Evolutionary conservation across 30 jellyfish, hydroid and myxozoan genomes (phyloP).

Genomic region (Hydra vulgaris): DNA sequence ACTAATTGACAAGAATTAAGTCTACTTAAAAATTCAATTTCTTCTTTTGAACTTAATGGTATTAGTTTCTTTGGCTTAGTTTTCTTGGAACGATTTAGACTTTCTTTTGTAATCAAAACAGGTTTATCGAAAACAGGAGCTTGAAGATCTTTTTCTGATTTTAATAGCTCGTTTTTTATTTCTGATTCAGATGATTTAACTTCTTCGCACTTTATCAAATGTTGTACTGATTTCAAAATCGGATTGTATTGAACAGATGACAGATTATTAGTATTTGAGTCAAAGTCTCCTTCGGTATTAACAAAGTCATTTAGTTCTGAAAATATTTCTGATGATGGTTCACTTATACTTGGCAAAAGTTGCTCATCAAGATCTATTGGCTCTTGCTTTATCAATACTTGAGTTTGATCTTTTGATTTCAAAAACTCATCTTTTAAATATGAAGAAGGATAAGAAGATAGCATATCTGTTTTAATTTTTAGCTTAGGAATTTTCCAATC

Average conservation of each 20-base stretch:
- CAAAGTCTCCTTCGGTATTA: neutral
- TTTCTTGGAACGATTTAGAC: constrained; percentile 6
- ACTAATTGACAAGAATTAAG: constrained; percentile 50
- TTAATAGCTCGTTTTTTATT: neutral
- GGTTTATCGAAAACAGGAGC: neutral
- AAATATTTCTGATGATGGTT: constrained; percentile 10
- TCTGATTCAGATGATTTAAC: neutral
- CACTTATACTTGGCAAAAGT: neutral
- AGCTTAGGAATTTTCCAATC: constrained; percentile 9
- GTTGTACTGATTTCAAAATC: neutral
- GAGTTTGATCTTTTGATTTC: neutral
- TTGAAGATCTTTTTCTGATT: neutral
- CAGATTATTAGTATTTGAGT: neutral
- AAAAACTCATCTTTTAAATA: neutral
- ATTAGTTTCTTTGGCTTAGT: constrained; percentile 9
- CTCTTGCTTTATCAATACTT: neutral
- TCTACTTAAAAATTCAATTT: constrained; percentile 42
- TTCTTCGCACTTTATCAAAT: neutral
- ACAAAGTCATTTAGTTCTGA: constrained; percentile 6
- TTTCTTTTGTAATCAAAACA: neutral
- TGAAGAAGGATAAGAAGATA: neutral
- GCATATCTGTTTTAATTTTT: neutral
- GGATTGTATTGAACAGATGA: neutral
- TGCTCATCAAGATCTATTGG: constrained; percentile 7
- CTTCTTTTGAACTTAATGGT: constrained; percentile 55